A percentile compares a stretch with the other conserved stretches of the same genome.
phyloP scores from a whole-genome alignment of 2,888 invertebrate genomes.

The Oligia fasciuncula region DNA sequence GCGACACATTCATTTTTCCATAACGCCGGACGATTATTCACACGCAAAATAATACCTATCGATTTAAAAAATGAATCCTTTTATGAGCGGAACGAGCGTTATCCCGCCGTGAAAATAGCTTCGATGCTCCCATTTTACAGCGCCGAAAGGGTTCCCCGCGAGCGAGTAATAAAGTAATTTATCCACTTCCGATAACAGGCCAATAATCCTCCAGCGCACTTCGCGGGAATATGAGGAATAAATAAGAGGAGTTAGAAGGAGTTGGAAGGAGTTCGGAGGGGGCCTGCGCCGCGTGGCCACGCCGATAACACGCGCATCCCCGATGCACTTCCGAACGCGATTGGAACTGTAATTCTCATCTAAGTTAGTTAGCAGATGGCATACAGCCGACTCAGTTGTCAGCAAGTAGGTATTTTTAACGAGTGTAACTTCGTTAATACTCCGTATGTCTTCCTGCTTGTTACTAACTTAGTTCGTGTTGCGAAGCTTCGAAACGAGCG shows the following conservation, averaged over 20 bases:
- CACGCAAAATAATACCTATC: constrained; percentile 76
- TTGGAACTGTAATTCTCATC: constrained; percentile 52
- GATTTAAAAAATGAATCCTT: constrained; percentile 80
- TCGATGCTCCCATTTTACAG: constrained; percentile 76
- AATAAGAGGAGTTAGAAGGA: constrained; percentile 71
- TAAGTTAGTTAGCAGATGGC: constrained; percentile 61
- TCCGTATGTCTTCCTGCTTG: constrained; percentile 44
- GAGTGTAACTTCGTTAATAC: constrained; percentile 53
- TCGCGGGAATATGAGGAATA: constrained; percentile 76
- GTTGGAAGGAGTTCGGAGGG: constrained; percentile 60
- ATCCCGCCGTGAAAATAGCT: constrained; percentile 81
- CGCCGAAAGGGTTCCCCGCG: constrained; percentile 78
- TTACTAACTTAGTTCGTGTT: constrained; percentile 56
- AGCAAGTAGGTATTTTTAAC: constrained; percentile 62
- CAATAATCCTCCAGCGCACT: constrained; percentile 82
- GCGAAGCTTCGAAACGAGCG: constrained; percentile 29
- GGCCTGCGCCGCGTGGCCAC: constrained; percentile 59
- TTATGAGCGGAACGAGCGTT: constrained; percentile 80
- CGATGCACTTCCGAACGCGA: constrained; percentile 55
- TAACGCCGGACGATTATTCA: constrained; percentile 71
- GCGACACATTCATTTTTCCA: constrained; percentile 70
- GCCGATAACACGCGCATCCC: constrained; percentile 66
- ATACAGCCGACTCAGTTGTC: constrained; percentile 48
- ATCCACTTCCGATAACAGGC: constrained; percentile 87
- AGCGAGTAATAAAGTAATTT: constrained; percentile 88